Base-by-base conservation (phyloP, 2,113 vertebrate genomes). In the human (Homo sapiens) region DNA sequence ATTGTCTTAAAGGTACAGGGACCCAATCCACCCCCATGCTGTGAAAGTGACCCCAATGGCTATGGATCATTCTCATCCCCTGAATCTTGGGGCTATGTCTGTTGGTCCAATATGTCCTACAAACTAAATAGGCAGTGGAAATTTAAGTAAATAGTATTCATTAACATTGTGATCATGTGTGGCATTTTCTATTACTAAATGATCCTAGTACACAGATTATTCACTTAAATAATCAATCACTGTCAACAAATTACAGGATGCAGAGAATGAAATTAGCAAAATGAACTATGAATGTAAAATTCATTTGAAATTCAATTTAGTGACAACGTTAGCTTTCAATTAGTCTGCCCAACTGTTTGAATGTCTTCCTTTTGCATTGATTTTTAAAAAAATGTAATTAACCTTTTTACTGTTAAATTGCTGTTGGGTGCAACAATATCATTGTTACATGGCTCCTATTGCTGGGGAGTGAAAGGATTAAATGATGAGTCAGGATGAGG, bases 191-290 rank as follows among this genome's bases (percentile, higher is more conserved):
- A 17, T 97, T 75, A 80, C 96, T 80, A 92, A 98, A 68, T 81
- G 93, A 96, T 95, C 94, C 93, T 50, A 84, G 86, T 92, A 96
- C 98, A 93, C 23, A 93, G 98, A 98, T 98, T 96, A 98, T 91
- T 98, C 97, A 98, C 97, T 98, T 98, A 98, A 98, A 96, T 97
- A 95, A 98, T 98, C 97, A 98, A 97, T 98, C 98, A 98, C 97
- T 98, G 97, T 98, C 98, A 97, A 97, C 98, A 98, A 98, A 98
- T 98, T 98, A 98, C 93, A 98, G 96, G 98, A 97, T 96, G 90
- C 95, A 55, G 96, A 96, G 96, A 97, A 96, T 70, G 96, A 93
- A 98, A 98, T 98, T 98, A 98, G 89, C 96, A 96, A 96, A 97
- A 96, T 96, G 98, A 98, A 97, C 97, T 92, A 92, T 97, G 98